Evolutionary conservation across 1,140 invertebrate genomes (phyloP).

Genomic region (Glossosoma conforme): DNA sequence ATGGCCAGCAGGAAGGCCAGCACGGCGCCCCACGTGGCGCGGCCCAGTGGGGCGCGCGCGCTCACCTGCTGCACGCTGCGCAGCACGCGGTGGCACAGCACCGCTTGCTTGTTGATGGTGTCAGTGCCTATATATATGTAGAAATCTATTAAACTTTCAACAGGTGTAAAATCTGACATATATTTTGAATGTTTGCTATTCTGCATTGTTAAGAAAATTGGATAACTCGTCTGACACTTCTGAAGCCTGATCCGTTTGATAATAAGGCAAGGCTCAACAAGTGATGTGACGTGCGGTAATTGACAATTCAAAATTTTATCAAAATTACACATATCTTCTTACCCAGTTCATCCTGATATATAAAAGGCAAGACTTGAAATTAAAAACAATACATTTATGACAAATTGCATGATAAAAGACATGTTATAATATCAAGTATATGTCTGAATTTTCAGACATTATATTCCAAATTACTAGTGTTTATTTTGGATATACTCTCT

Average conservation of each 20-base stretch:
- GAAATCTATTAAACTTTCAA: no score
- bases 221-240: no score
- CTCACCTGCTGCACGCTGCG: slow-evolving; percentile 83
- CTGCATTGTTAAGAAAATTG: no score
- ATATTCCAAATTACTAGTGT: no score
- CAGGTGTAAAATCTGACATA: no score
- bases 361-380: slow-evolving; percentile 80
- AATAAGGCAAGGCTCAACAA: no score
- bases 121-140: slow-evolving; percentile 68
- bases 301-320: not conserved
- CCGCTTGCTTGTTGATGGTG: slow-evolving; percentile 87
- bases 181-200: no score
- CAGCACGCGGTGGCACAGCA: slow-evolving; percentile 91
- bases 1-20: slow-evolving; percentile 88
- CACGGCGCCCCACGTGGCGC: slow-evolving; percentile 87
- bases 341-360: slow-evolving; percentile 83
- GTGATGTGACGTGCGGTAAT: not conserved
- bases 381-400: slow-evolving; percentile 34
- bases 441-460: no score
- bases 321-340: slow-evolving; percentile 39
- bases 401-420: not conserved
- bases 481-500: no score
- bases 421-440: no score
- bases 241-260: no score
- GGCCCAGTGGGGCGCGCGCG: slow-evolving; percentile 73